Conservation (phyloP, 2,888 invertebrate genomes). For the Craniophora ligustri region DNA sequence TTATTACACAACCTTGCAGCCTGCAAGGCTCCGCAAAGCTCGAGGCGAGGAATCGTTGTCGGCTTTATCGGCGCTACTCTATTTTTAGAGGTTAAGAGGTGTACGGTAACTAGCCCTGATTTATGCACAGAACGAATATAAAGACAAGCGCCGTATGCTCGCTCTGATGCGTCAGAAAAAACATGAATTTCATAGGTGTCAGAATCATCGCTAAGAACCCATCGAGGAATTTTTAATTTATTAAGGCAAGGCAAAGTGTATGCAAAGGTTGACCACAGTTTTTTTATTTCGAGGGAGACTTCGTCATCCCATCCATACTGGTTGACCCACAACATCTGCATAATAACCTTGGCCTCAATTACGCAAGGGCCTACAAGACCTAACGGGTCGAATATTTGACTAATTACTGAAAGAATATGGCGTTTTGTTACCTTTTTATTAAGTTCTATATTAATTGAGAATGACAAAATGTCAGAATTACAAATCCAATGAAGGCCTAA, state of each 20-base stretch:
- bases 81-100: constrained; percentile 46
- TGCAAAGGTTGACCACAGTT: constrained; percentile 6
- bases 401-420: constrained; percentile 30
- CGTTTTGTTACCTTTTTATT: constrained; percentile 50
- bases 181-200: constrained; percentile 9
- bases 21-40: constrained; percentile 42
- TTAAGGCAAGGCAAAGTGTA: not conserved
- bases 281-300: constrained; percentile 15
- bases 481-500: constrained; percentile 52
- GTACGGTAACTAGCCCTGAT: constrained; percentile 16
- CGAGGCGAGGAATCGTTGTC: constrained; percentile 43
- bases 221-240: not conserved
- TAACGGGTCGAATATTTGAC: constrained; percentile 46
- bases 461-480: constrained; percentile 36
- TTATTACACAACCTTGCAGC: not conserved
- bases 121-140: constrained; percentile 38
- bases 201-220: not conserved
- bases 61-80: constrained; percentile 52
- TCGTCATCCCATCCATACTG: constrained; percentile 45
- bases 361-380: constrained; percentile 44
- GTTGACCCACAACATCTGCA: constrained; percentile 44
- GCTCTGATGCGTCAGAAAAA: constrained; percentile 47
- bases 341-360: constrained; percentile 44
- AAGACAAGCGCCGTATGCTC: constrained; percentile 45
- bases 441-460: constrained; percentile 33